phyloP scores from a whole-genome alignment of 2,113 vertebrate species.

The Nerophis lumbriciformis region DNA sequence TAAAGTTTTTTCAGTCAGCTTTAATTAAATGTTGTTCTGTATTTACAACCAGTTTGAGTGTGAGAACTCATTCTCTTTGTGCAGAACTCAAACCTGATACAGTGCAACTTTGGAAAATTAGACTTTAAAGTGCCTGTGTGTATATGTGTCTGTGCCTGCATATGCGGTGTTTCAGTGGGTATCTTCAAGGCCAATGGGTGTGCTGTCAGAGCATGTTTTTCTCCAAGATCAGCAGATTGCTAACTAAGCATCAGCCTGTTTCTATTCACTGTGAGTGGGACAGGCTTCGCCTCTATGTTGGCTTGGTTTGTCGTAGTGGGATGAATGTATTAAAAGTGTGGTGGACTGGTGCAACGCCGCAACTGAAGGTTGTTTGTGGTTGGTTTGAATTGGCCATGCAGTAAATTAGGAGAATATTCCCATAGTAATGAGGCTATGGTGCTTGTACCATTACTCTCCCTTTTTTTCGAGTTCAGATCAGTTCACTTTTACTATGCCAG shows the following conservation, averaged over 20 bases:
- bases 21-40: not conserved
- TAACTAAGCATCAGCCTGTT: constrained; percentile 53
- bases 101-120: no score
- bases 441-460: constrained; percentile 4
- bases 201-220: constrained; percentile 53
- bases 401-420: constrained; percentile 47
- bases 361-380: constrained; percentile 38
- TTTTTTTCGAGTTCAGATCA: constrained; percentile 10
- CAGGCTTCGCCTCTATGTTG: constrained; percentile 36
- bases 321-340: constrained; percentile 41
- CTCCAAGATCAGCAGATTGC: constrained; percentile 50
- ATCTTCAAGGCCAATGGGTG: constrained; percentile 60
- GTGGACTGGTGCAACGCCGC: constrained; percentile 21
- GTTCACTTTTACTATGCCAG: not conserved
- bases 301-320: constrained; percentile 45
- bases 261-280: constrained; percentile 45
- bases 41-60: not conserved
- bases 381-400: constrained; percentile 42
- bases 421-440: constrained; percentile 6
- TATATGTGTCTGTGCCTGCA: not conserved
- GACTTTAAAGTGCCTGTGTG: not conserved
- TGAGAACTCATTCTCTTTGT: not conserved
- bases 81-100: not conserved
- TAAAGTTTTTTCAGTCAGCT: not conserved
- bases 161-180: constrained; percentile 17